phyloP scores from a whole-genome alignment of 2,888 invertebrate species.

The Ephialtes manifestator region DNA sequence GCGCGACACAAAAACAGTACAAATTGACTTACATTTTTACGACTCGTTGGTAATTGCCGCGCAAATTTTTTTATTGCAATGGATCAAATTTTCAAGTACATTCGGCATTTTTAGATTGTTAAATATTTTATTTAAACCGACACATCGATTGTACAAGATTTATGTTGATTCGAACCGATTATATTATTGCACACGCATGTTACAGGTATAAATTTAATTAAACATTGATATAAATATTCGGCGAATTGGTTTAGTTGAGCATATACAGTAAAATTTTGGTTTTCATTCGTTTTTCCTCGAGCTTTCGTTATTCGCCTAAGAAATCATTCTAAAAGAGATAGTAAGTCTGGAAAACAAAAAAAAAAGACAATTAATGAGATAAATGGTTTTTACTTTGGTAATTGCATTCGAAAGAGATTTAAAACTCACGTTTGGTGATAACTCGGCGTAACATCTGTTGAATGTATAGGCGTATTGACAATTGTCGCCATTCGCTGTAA shows the following conservation, averaged over 20 bases:
- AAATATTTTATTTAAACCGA: constrained; percentile 49
- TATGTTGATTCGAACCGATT: constrained; percentile 42
- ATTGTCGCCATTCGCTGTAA: constrained; percentile 81
- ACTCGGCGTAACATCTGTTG: constrained; percentile 82
- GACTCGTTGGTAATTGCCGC: no score
- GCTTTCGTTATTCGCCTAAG: constrained; percentile 16
- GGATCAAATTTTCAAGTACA: no score
- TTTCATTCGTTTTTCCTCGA: constrained; percentile 46
- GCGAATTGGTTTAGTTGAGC: constrained; percentile 65
- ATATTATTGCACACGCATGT: constrained; percentile 49
- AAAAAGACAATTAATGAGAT: constrained; percentile 1
- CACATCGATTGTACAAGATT: constrained; percentile 59
- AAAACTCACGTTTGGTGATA: constrained; percentile 80
- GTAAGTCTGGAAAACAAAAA: constrained; percentile 78
- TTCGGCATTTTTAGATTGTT: background rate
- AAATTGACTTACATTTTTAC: no score
- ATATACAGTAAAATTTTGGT: constrained; percentile 37
- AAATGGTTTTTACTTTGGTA: background rate
- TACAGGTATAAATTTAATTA: constrained; percentile 59
- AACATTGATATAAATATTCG: constrained; percentile 66
- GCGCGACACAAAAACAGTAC: no score
- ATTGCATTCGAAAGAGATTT: background rate
- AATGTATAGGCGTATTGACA: constrained; percentile 84
- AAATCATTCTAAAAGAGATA: constrained; percentile 77
- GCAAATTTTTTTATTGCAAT: no score